A percentile compares a stretch with the other conserved stretches of the same genome.
Conservation (phyloP, 2,113 vertebrate species). For the Athene cunicularia region DNA sequence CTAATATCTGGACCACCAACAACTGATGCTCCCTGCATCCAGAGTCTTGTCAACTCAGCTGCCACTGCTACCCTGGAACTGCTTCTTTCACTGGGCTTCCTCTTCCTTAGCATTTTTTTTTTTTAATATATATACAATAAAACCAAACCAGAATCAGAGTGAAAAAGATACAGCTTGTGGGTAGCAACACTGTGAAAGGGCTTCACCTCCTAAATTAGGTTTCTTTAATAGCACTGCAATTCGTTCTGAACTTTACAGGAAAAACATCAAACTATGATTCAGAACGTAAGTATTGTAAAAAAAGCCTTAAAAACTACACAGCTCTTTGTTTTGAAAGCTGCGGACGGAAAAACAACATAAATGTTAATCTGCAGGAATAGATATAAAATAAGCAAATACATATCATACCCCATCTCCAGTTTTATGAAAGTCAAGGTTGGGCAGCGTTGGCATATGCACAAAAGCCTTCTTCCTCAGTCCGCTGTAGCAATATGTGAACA, state of each 20-base stretch:
- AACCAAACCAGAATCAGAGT: neutral
- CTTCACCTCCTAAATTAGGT: neutral
- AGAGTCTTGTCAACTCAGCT: neutral
- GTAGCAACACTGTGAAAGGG: neutral
- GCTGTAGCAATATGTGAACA: conserved; percentile 95
- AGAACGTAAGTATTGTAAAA: neutral
- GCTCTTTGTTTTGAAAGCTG: neutral
- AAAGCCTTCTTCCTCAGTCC: conserved; percentile 96
- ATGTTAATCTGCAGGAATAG: neutral
- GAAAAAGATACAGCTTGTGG: neutral
- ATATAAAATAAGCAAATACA: neutral
- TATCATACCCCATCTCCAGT: conserved; percentile 89
- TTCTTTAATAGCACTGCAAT: neutral
- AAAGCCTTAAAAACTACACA: neutral
- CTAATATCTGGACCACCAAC: neutral
- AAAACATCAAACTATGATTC: neutral
- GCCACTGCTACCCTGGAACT: neutral
- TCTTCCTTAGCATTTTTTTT: neutral
- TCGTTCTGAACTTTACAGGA: neutral
- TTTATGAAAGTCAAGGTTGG: conserved; percentile 93
- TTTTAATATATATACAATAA: neutral
- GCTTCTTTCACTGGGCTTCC: neutral
- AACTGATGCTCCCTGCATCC: neutral
- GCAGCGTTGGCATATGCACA: conserved; percentile 96
- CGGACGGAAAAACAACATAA: neutral